Percentiles rank a stretch among this genome's conserved stretches.
phyloP scores from a whole-genome alignment of 2,888 invertebrate species.

The Ganaspis brasiliensis region DNA sequence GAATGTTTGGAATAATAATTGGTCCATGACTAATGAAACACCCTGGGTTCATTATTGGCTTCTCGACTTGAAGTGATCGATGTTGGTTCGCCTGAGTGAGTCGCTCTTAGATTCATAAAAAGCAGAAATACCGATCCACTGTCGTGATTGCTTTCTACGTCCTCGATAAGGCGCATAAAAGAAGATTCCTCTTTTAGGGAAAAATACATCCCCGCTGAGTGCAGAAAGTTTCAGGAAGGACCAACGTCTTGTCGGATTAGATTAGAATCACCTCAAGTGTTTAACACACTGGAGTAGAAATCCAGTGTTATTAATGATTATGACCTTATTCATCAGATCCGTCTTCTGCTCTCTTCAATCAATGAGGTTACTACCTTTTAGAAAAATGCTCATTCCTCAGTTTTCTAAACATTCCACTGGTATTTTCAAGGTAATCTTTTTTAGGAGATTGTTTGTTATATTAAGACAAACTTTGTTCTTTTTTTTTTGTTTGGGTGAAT shows the following conservation, averaged over 20 bases:
- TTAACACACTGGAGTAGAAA: conserved; percentile 1
- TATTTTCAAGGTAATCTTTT: background rate
- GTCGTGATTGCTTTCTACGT: conserved; percentile 49
- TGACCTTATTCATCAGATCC: conserved; percentile 32
- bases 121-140: conserved; percentile 28
- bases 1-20: background rate
- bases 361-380: background rate
- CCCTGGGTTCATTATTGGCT: conserved; percentile 25
- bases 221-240: background rate
- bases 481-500: background rate
- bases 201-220: background rate
- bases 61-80: conserved; percentile 13
- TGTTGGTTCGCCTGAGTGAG: conserved; percentile 26
- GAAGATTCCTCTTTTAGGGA: conserved; percentile 12
- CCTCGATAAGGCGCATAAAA: conserved; percentile 42
- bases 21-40: conserved; percentile 2
- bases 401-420: background rate
- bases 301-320: conserved; percentile 33
- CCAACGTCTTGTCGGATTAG: background rate
- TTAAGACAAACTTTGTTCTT: background rate
- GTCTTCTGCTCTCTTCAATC: background rate
- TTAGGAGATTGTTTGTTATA: background rate
- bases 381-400: background rate
- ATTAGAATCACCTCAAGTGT: conserved; percentile 12
- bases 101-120: conserved; percentile 39